Evolutionary conservation across 2,888 invertebrate species (phyloP), one percentile per base, ranked within the genome.

Genomic region (Xylophagus ater): DNA sequence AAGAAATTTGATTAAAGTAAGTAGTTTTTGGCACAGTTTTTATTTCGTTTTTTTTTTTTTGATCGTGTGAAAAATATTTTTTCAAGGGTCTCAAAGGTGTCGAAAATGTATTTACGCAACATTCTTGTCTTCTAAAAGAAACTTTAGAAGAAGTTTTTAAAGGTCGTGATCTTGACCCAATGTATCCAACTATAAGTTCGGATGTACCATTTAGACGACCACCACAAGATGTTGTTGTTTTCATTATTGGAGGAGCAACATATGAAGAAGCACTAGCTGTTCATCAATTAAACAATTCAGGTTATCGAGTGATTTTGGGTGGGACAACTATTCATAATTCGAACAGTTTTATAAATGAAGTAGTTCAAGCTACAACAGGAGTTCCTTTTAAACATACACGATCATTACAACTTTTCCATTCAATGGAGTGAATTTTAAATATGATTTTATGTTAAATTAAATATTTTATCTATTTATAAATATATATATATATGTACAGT

Each of bases 91-190:
- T 92, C 14, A 87, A 84, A 66, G 98, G 96, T 2, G 96, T 98
- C 1, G 98, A 99, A 60, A 99, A 99, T 66, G 89, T 99, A 45
- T 99, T 94, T 67, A 97, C 98, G 0, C 98, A 98, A 58, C 98
- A 99, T 65, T 82, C 82, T n/a, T 96, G 98, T 0, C 69, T 92
- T 17, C 65, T 99, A 5, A 80, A 82, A 52, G 88, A 90, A 57
- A 81, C 86, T 0, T 60, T 98, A 1, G 96, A 96, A 53, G 89
- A 92, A 57, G 68, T 94, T 1, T 74, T 88, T 23, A 92, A 88
- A 59, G 93, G 92, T 2, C 81, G 83, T 54, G 72, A 97, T n/a
- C 77, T 83, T 41, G 89, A 92, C 52, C 78, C 80, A 43, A 65
- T 76, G 4, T 96, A 85, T 66, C 96, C 94, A 1, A 83, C 81